Conservation (phyloP, 37 sponge, comb jelly and placozoan genomes). For the Diacarnus erythraeanus region DNA sequence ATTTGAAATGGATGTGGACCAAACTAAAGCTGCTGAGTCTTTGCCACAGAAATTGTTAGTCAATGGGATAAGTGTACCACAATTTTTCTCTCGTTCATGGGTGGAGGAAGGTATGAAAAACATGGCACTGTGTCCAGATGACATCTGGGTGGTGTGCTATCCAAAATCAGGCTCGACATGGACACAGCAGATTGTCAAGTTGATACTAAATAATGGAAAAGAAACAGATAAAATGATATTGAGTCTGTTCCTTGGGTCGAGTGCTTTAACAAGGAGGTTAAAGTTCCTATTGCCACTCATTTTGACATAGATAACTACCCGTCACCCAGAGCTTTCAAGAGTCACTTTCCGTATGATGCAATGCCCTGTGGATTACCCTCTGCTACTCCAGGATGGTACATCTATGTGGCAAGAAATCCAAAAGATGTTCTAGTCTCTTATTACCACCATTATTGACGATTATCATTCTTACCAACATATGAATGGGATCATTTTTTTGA, state of each 20-base stretch:
- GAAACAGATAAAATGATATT: not conserved
- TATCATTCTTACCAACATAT: not conserved
- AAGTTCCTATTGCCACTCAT: too few species aligned
- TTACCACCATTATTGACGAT: not conserved
- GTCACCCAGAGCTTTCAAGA: constrained; percentile 58
- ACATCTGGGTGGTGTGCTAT: constrained; percentile 22
- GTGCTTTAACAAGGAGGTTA: too few species aligned
- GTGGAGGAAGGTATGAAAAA: not conserved
- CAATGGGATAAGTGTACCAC: not conserved
- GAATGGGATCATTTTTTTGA: not conserved
- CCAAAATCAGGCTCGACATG: constrained; percentile 36
- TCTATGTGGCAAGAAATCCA: constrained; percentile 57
- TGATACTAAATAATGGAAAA: not conserved
- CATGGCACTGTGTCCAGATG: constrained; percentile 1
- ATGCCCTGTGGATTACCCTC: constrained; percentile 50
- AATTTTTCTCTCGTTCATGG: not conserved
- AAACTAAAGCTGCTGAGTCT: too few species aligned
- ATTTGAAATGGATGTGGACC: too few species aligned
- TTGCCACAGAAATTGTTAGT: too few species aligned
- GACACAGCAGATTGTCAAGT: constrained; percentile 33
- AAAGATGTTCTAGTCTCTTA: constrained; percentile 63
- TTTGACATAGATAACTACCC: not conserved
- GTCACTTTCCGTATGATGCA: constrained; percentile 54
- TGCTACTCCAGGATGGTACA: constrained; percentile 54
- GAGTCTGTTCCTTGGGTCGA: not conserved